phyloP scores from a whole-genome alignment of 1,140 invertebrate genomes.

The Druon quercuslanigerum region DNA sequence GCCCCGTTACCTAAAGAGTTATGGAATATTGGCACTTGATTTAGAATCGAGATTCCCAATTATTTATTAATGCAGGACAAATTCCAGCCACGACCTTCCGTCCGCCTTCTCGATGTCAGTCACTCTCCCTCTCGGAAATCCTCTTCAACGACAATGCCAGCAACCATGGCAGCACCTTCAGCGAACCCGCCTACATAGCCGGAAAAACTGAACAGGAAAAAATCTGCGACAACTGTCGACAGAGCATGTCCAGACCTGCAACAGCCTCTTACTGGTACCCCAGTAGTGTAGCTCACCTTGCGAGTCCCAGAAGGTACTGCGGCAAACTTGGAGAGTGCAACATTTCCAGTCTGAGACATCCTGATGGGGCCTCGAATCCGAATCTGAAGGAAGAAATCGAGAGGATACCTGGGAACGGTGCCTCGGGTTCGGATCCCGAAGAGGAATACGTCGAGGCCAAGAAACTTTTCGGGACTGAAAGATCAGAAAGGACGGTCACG shows the following conservation, averaged over 20 bases:
- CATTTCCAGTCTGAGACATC: constrained; percentile 87
- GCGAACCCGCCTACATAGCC: constrained; percentile 86
- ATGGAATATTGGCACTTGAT: not conserved
- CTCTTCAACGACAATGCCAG: constrained; percentile 80
- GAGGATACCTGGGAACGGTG: constrained; percentile 82
- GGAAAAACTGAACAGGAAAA: constrained; percentile 80
- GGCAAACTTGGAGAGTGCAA: constrained; percentile 75
- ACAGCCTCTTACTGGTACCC: constrained; percentile 80
- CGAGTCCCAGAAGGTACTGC: constrained; percentile 71
- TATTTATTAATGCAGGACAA: constrained; percentile 62
- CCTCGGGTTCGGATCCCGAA: constrained; percentile 78
- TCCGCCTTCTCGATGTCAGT: constrained; percentile 79
- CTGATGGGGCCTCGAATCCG: constrained; percentile 93
- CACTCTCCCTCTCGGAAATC: constrained; percentile 83
- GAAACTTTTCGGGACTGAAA: constrained; percentile 76
- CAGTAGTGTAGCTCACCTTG: constrained; percentile 73
- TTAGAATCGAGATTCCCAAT: constrained; percentile 37
- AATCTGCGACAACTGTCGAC: constrained; percentile 85
- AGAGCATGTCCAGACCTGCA: constrained; percentile 82
- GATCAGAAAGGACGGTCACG: constrained; percentile 72
- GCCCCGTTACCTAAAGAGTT: not conserved
- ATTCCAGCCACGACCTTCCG: constrained; percentile 67
- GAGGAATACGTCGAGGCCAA: constrained; percentile 78
- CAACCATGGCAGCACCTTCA: constrained; percentile 86
- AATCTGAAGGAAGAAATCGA: constrained; percentile 85